phyloP scores from a whole-genome alignment of 2,797 vertebrate species.

The Perodicticus potto region DNA sequence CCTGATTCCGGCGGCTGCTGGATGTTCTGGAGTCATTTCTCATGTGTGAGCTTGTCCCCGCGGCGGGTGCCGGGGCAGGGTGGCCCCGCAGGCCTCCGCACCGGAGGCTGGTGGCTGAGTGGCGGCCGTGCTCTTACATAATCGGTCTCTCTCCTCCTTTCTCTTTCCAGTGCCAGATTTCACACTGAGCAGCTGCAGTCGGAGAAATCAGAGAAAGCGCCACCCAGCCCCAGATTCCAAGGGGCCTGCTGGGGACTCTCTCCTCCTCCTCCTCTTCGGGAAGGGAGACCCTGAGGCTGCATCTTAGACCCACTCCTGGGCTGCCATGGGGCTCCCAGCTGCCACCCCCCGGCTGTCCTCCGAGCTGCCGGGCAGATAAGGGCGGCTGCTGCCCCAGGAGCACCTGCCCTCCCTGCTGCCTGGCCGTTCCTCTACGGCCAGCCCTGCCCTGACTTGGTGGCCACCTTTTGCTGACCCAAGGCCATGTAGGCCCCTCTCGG shows the following conservation, averaged over 20 bases:
- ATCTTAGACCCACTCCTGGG: constrained; percentile 11
- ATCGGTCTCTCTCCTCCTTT: constrained; percentile 81
- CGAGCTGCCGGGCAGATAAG: constrained; percentile 72
- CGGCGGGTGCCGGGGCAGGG: not conserved
- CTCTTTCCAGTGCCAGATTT: constrained; percentile 81
- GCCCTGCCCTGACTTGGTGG: constrained; percentile 2
- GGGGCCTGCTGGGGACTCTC: constrained; percentile 70
- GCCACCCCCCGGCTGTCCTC: constrained; percentile 45
- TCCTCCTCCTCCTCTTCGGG: not conserved
- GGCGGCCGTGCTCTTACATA: constrained; percentile 80
- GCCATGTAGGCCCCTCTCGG: constrained; percentile 75
- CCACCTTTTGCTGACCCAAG: constrained; percentile 34
- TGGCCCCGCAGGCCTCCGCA: not conserved
- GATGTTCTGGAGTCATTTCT: not conserved
- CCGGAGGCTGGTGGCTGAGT: constrained; percentile 64
- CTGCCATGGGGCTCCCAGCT: constrained; percentile 55
- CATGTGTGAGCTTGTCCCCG: not conserved
- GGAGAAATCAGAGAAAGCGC: constrained; percentile 78
- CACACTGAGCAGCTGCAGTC: constrained; percentile 83
- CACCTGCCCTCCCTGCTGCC: not conserved
- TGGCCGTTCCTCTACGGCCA: not conserved
- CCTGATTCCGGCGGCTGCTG: not conserved
- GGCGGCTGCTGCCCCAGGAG: constrained; percentile 3
- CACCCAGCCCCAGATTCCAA: constrained; percentile 72
- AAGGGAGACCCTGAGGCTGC: constrained; percentile 49